Evolutionary conservation across 2,888 invertebrate species (phyloP).

Genomic region (Exocentrus adspersus): DNA sequence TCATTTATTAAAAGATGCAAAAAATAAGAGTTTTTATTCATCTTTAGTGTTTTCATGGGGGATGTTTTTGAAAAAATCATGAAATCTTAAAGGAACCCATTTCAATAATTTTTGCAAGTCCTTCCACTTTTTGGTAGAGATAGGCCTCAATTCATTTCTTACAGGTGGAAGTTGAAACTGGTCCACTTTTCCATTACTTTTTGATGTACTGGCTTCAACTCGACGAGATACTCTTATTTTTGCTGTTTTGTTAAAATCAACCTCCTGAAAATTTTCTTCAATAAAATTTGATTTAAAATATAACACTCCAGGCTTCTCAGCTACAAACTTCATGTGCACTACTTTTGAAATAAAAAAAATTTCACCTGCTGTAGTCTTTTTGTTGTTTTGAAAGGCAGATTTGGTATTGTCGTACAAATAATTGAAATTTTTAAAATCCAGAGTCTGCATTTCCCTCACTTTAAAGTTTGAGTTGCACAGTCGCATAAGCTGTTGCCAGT

Average conservation of each 20-base stretch:
- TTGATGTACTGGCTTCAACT: too few species aligned
- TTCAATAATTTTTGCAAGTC: neutral
- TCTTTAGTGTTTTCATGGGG: too few species aligned
- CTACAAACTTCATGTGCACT: constrained; percentile 17
- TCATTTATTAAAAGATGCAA: too few species aligned
- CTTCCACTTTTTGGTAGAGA: neutral
- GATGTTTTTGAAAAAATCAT: too few species aligned
- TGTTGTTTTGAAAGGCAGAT: constrained; percentile 11
- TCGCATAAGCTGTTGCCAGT: constrained; percentile 18
- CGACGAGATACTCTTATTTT: too few species aligned
- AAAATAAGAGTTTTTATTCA: too few species aligned
- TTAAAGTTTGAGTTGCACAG: constrained; percentile 15
- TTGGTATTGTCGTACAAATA: neutral
- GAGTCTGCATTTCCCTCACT: constrained; percentile 16
- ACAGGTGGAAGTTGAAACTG: too few species aligned
- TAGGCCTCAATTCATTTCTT: neutral
- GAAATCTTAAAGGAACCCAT: too few species aligned
- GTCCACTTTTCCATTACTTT: too few species aligned
- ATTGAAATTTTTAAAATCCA: constrained; percentile 29
- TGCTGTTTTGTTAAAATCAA: neutral
- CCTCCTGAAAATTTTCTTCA: neutral
- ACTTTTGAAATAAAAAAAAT: constrained; percentile 21
- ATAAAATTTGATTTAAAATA: neutral
- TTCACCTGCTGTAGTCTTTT: neutral
- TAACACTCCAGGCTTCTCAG: neutral